phyloP scores from a whole-genome alignment of 2,888 invertebrate genomes.

The Dolichomitus sp. region DNA sequence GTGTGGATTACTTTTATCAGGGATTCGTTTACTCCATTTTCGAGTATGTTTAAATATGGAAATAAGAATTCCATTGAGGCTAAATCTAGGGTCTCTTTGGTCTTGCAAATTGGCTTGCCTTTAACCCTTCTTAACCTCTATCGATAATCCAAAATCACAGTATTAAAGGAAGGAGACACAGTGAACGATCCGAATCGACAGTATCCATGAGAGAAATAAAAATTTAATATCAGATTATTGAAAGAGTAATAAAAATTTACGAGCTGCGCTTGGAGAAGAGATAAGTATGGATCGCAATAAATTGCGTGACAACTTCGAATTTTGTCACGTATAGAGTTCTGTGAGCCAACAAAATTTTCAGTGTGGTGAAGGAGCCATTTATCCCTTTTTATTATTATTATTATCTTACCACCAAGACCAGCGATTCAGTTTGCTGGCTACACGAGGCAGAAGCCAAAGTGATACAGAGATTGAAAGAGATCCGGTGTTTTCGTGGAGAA shows the following conservation, averaged over 20 bases:
- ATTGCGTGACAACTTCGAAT: neutral
- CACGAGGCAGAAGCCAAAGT: neutral
- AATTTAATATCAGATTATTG: neutral
- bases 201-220: neutral
- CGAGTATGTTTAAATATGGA: too few species aligned
- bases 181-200: too few species aligned
- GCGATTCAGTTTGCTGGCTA: neutral
- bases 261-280: neutral
- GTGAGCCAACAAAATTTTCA: neutral
- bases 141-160: too few species aligned
- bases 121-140: neutral
- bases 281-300: neutral
- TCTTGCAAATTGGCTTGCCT: too few species aligned
- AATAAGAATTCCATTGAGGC: too few species aligned
- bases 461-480: constrained; percentile 29
- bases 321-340: neutral
- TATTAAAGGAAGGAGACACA: too few species aligned
- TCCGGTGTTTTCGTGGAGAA: constrained; percentile 12
- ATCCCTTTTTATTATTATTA: neutral
- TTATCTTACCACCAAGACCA: neutral
- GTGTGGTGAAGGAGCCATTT: neutral
- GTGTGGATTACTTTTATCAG: too few species aligned
- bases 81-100: too few species aligned
- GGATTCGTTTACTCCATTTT: too few species aligned
- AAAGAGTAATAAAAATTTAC: neutral